Conservation (phyloP, 2,113 vertebrate genomes). For the Anser cygnoides region DNA sequence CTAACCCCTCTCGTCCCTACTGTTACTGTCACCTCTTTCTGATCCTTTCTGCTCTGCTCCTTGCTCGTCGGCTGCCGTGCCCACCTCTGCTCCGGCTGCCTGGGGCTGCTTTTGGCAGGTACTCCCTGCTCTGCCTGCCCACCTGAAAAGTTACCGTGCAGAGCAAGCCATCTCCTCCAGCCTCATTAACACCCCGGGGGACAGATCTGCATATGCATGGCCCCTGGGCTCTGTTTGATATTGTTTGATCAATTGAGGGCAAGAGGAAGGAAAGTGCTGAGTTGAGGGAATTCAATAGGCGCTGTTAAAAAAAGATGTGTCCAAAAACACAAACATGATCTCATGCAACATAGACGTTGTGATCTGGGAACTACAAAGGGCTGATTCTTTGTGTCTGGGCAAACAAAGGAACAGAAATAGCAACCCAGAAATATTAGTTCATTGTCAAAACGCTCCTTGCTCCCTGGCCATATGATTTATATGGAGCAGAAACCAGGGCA, state of each 20-base stretch:
- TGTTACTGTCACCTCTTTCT: background rate
- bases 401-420: slow-evolving; percentile 61
- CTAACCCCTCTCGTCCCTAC: background rate
- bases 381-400: slow-evolving; percentile 32
- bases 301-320: background rate
- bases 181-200: background rate
- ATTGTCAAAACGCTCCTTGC: background rate
- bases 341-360: slow-evolving; percentile 12
- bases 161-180: background rate
- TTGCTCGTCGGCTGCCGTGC: background rate
- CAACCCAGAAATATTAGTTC: slow-evolving; percentile 30
- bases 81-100: background rate
- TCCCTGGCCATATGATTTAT: background rate
- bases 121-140: background rate
- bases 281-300: slow-evolving; percentile 10
- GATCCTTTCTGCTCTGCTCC: background rate
- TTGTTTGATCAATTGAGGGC: background rate
- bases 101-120: background rate
- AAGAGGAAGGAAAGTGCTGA: slow-evolving; percentile 41
- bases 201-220: background rate
- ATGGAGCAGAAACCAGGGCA: slow-evolving; percentile 40
- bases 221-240: background rate
- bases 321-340: slow-evolving; percentile 33
- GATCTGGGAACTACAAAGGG: slow-evolving; percentile 25
- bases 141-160: background rate